Percentiles rank a stretch among this genome's conserved stretches.
These are phyloP conservation scores for Quadroppia sp. DNA, from an alignment of 2,888 invertebrate species.

Conservation along the genomic window DNA sequence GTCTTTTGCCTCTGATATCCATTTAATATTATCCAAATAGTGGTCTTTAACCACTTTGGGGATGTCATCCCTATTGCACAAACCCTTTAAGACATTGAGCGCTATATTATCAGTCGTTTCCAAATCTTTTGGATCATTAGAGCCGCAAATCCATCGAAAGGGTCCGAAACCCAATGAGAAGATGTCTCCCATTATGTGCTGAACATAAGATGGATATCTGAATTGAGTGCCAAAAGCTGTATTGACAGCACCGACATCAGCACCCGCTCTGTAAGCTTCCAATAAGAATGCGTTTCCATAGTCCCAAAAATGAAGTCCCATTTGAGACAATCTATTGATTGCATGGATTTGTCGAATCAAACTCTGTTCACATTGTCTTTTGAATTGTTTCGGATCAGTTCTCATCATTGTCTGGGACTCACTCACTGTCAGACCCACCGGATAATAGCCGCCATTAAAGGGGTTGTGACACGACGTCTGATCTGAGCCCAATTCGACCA, in stretches of 20 bases:
- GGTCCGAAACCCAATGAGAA: slow-evolving; percentile 65
- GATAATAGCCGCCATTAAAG: slow-evolving; percentile 61
- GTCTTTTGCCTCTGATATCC: slow-evolving; percentile 59
- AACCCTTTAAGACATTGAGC: slow-evolving; percentile 54
- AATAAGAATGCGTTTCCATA: slow-evolving; percentile 64
- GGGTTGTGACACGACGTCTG: slow-evolving; percentile 63
- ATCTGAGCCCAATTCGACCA: slow-evolving; percentile 61
- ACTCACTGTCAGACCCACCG: slow-evolving; percentile 57
- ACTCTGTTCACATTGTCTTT: slow-evolving; percentile 58
- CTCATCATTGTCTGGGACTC: slow-evolving; percentile 57
- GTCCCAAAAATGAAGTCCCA: slow-evolving; percentile 62
- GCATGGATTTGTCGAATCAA: slow-evolving; percentile 59
- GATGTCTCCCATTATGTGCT: slow-evolving; percentile 64
- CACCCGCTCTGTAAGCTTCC: slow-evolving; percentile 60
- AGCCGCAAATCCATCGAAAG: slow-evolving; percentile 63
- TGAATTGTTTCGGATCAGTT: slow-evolving; percentile 56
- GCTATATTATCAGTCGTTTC: slow-evolving; percentile 59
- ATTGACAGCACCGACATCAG: slow-evolving; percentile 54
- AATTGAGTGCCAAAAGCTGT: slow-evolving; percentile 55
- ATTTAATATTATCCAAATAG: slow-evolving; percentile 60
- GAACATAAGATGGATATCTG: slow-evolving; percentile 62
- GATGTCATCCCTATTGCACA: slow-evolving; percentile 50
- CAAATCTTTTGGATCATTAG: slow-evolving; percentile 57
- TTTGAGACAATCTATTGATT: slow-evolving; percentile 57
- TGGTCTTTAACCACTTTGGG: slow-evolving; percentile 54